phyloP scores from a whole-genome alignment of 1,140 invertebrate species.

The Zelostemma sp. region DNA sequence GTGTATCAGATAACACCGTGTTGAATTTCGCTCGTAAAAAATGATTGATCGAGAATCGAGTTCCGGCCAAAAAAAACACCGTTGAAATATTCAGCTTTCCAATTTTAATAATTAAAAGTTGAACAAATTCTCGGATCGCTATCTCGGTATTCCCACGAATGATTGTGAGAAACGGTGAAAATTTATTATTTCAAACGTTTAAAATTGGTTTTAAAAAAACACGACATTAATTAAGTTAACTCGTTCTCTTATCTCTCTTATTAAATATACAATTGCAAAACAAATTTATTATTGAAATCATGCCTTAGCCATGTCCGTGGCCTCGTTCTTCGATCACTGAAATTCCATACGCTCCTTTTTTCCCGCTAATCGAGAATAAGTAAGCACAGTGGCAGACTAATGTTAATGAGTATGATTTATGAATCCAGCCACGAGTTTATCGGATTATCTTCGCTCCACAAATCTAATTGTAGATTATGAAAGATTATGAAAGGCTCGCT shows the following conservation, averaged over 20 bases:
- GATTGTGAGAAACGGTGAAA: too few relatives aligned
- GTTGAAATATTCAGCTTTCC: too few relatives aligned
- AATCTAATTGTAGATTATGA: too few relatives aligned
- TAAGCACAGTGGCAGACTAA: not conserved
- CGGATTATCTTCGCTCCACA: not conserved
- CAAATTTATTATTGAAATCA: constrained; percentile 47
- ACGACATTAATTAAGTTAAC: constrained; percentile 7
- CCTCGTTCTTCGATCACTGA: constrained; percentile 6
- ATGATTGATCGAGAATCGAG: too few relatives aligned
- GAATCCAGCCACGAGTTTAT: not conserved
- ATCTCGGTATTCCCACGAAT: too few relatives aligned
- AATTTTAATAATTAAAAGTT: too few relatives aligned
- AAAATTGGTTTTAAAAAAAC: not conserved
- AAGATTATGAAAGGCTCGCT: too few relatives aligned
- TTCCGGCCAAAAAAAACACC: too few relatives aligned
- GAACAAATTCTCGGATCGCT: too few relatives aligned
- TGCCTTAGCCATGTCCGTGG: constrained; percentile 12
- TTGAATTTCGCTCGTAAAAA: too few relatives aligned
- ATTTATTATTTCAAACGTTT: too few relatives aligned
- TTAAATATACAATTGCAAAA: constrained; percentile 34
- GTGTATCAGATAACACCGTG: too few relatives aligned
- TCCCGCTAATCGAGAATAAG: not conserved
- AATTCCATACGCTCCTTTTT: constrained; percentile 2
- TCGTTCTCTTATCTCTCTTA: not conserved
- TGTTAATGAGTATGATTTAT: constrained; percentile 2